Evolutionary conservation across 2,113 vertebrate genomes (phyloP), one percentile per base, ranked within the genome.

Genomic region (Aspidoscelis tigris): DNA sequence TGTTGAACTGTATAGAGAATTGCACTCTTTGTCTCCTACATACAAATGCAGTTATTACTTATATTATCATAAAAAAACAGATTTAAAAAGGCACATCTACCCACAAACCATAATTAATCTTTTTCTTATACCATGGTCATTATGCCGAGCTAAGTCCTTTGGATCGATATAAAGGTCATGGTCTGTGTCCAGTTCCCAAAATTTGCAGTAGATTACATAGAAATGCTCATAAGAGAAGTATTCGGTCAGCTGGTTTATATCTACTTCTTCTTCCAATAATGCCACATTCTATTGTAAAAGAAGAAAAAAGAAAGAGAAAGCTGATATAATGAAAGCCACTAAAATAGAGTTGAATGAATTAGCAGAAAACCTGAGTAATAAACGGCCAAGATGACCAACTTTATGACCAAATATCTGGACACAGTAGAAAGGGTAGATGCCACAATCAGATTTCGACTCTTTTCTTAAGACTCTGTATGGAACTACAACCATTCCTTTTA

Each of bases 161-260:
- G 96, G 95, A 92, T 98, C 97, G 26, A 99, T 97, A 92, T 97
- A 97, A 74, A 99, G 97, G 95, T 99, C 98, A 2, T 99, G 98
- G 95, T 99, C 98, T 0, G 97, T 96, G 93, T 99, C 98, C 86
- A 99, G 95, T 96, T 99, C 98, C 98, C 98, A 99, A 94, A 99
- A 99, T 93, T 99, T 99, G 94, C 98, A 99, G 93, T 99, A 99
- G 91, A 99, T 98, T 66, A 99, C 98, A 18, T 99, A 99, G 92
- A 99, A 99, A 87, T 99, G 98, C 91, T 99, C 98, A 9, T 99
- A 99, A 76, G 98, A 99, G 95, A 99, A 99, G 91, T 96, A 99
- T 39, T 99, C 98, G 0, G 97, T 98, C 90, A 99, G 93, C 95
- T 98, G 98, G 95, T 99, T 99, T 89, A 99, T 97, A 87, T 99